Evolutionary conservation across 1,140 invertebrate species (phyloP), one percentile per base, ranked within the genome.

Genomic region (Anagrus nilaparvatae): DNA sequence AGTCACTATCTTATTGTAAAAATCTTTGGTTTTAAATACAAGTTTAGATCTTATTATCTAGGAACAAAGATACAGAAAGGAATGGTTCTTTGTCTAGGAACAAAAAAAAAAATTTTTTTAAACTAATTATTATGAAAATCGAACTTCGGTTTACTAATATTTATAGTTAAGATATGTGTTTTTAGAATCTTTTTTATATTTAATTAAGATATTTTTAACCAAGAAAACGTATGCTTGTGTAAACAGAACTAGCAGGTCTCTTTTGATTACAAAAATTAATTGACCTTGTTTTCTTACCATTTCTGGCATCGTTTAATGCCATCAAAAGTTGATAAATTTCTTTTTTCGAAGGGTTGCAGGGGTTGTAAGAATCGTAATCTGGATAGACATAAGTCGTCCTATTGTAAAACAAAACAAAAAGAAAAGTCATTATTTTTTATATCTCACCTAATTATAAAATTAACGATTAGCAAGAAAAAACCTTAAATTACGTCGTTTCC

Each of bases 201-300:
- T n/a, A n/a, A n/a, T n/a, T n/a, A n/a, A n/a, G n/a, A n/a, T n/a
- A n/a, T n/a, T n/a, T n/a, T n/a, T n/a, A n/a, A 13, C 75, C 76
- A 30, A 77, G 53, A 52, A 77, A 78, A n/a, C 75, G 68, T 43
- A 78, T 76, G 51, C 77, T 78, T 43, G 75, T 77, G 49, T 75
- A 75, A 12, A 78, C 67, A 7, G 70, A 59, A 34, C 65, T 64
- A 13, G 75, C 73, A 0, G 73, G 72, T 46, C 75, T 64, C 43
- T 69, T 70, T 23, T 75, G 61, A 54, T 77, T 77, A 51, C 76
- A 78, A 55, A 78, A 78, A 45, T 73, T 67, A 0, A 78, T 65
- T n/a, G 67, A 68, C 46, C 67, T 63, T 21, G 68, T 64, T 38
- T 55, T 55, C 41, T 72, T 72, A 0, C 73, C 76, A 37, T 69